Conservation (phyloP, 2,888 invertebrate genomes). For the Stegana nigrithorax region DNA sequence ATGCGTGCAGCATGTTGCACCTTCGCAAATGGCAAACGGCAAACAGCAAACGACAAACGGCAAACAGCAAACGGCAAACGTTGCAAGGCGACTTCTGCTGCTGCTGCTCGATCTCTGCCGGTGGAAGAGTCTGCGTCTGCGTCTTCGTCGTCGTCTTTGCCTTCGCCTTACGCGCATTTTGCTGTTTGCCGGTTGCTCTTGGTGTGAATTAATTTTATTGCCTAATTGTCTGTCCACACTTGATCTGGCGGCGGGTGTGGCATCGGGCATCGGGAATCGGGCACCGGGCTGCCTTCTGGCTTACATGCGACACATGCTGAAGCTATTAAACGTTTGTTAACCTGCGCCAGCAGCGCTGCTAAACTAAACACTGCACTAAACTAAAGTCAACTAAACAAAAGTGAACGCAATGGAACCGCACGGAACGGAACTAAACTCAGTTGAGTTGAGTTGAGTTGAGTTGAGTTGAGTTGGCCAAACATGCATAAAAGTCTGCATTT, state of each 20-base stretch:
- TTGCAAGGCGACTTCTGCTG: not conserved
- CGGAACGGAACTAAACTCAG: too few species aligned
- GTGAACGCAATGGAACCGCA: too few species aligned
- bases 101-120: too few species aligned
- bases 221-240: constrained; percentile 53
- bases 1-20: constrained; percentile 31
- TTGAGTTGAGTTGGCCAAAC: too few species aligned
- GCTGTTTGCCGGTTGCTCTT: too few species aligned
- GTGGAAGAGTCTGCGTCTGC: too few species aligned
- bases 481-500: too few species aligned
- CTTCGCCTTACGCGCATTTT: constrained; percentile 29
- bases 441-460: too few species aligned
- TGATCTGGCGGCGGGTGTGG: constrained; percentile 23
- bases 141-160: constrained; percentile 4
- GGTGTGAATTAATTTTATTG: constrained; percentile 65
- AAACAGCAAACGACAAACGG: not conserved
- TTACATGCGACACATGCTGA: constrained; percentile 67
- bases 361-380: too few species aligned
- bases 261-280: not conserved
- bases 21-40: constrained; percentile 22
- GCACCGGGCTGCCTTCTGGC: not conserved
- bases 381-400: too few species aligned
- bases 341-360: constrained; percentile 32
- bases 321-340: constrained; percentile 65
- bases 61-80: not conserved